Evolutionary conservation across 2,888 invertebrate genomes (phyloP), one percentile per base, ranked within the genome.

Genomic region (Sesia apiformis): DNA sequence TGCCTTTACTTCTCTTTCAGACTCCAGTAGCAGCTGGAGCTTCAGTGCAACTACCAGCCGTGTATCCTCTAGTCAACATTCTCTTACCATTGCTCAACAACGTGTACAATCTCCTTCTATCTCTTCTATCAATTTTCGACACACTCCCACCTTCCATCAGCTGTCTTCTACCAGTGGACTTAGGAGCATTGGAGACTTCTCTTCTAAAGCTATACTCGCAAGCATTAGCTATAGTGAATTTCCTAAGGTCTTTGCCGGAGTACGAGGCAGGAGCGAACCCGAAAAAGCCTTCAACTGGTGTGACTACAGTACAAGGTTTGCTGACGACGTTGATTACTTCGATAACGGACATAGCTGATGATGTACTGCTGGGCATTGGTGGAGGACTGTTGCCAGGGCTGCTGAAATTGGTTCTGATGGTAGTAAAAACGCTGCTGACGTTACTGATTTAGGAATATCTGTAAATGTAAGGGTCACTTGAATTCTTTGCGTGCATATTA

Each of bases 1-100:
- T 23, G 23, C 23, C 23, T 23, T 23, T 23, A 23, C 23, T 23
- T 58, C 57, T 59, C 53, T 57, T 78, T 74, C n/a, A 84, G 84
- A 65, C 65, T 1, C 77, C 86, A 57, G 85, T 80, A 4, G 60
- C 75, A 57, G 86, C 86, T 0, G 64, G 69, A 8, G 61, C 61
- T 4, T 63, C 68, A 51, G 78, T 85, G 2, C 89, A 88, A 39
- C 67, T 89, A 0, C 88, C 88, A 63, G 88, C 89, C 0, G 88
- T 88, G 0, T 88, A 88, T 56, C 89, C 88, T 0, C 63, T 89
- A 49, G 88, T 88, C 0, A 89, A 89, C 69, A 83, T 89, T 4
- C 75, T 89, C 0, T 71, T 88, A 0, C 88, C 88, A 0, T 78
- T 89, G 0, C 62, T 89, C 0, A 89, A 89, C 70, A 89, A 88